Evolutionary conservation across 2,797 vertebrate species (phyloP).

Genomic region (Enteromius afrohamiltoni): DNA sequence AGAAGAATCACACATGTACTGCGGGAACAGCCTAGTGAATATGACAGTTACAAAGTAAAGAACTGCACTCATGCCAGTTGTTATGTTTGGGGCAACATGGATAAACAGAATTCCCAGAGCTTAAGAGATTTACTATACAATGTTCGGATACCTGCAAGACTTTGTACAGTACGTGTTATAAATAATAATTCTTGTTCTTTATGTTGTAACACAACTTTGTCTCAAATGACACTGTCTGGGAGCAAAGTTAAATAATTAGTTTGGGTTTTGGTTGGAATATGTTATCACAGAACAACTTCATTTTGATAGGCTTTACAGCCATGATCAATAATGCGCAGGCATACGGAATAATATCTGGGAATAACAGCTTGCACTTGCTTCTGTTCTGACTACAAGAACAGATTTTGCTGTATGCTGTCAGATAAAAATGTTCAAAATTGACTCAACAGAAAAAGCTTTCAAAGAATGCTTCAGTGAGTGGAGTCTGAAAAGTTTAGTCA

Average conservation of each 20-base stretch:
- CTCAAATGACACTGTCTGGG: background rate
- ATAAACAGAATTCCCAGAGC: too few relatives aligned
- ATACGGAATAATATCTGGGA: constrained; percentile 14
- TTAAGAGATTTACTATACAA: constrained; percentile 12
- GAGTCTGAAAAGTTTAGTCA: constrained; percentile 34
- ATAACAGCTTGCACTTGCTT: constrained; percentile 21
- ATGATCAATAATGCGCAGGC: constrained; percentile 30
- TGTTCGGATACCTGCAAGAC: background rate
- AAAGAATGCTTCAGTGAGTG: constrained; percentile 19
- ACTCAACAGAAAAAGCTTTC: constrained; percentile 25
- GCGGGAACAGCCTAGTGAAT: constrained; percentile 38
- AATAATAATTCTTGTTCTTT: constrained; percentile 13
- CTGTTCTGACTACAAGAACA: background rate
- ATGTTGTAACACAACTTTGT: background rate
- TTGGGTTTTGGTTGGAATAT: constrained; percentile 8
- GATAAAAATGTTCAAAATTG: constrained; percentile 22
- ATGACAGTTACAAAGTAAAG: constrained; percentile 25
- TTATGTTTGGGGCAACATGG: background rate
- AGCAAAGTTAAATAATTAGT: constrained; percentile 6
- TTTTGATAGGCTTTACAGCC: background rate
- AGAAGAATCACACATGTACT: constrained; percentile 45
- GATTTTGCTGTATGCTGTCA: constrained; percentile 3
- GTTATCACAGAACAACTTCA: background rate
- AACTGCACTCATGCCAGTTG: constrained; percentile 3
- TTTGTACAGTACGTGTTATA: background rate